Percentiles rank a stretch among this genome's conserved stretches.
Evolutionary conservation across 2,113 vertebrate genomes (phyloP).

Genomic region (Chaenogobius annularis): DNA sequence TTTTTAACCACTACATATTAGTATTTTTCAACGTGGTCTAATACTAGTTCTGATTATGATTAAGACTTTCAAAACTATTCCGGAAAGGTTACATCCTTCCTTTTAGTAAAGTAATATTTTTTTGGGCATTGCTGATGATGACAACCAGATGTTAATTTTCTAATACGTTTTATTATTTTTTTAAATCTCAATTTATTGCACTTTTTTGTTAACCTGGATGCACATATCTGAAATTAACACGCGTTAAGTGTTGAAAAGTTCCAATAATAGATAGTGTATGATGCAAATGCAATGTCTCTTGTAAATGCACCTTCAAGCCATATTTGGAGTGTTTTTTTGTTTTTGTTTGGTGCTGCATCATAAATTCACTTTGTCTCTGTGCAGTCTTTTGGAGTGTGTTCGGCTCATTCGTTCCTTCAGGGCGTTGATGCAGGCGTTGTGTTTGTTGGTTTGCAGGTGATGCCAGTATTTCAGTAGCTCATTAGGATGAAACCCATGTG

Average conservation of each 20-base stretch:
- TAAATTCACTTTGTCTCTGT: slow-evolving; percentile 51
- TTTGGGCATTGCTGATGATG: too few species aligned
- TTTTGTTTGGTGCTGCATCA: not conserved
- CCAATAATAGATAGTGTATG: not conserved
- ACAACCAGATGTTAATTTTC: too few species aligned
- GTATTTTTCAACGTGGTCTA: too few species aligned
- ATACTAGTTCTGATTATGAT: too few species aligned
- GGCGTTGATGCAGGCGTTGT: slow-evolving; percentile 85
- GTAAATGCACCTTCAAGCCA: not conserved
- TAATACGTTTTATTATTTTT: too few species aligned
- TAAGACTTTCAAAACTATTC: too few species aligned
- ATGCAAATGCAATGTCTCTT: not conserved
- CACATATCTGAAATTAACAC: too few species aligned
- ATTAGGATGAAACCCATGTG: slow-evolving; percentile 92
- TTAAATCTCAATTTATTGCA: too few species aligned
- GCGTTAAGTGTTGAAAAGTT: not conserved
- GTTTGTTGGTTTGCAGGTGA: slow-evolving; percentile 93
- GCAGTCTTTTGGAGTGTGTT: slow-evolving; percentile 78
- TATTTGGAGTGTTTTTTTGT: not conserved
- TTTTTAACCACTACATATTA: too few species aligned
- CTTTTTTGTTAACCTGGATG: too few species aligned
- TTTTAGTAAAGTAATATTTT: too few species aligned
- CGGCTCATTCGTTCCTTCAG: slow-evolving; percentile 82
- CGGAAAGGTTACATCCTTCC: too few species aligned
- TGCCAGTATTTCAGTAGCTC: slow-evolving; percentile 96